Percentiles rank a stretch among this genome's conserved stretches.
Evolutionary conservation across 53 echinoderm and acorn worm species (phyloP).

Genomic region (Echinarachnius parma): DNA sequence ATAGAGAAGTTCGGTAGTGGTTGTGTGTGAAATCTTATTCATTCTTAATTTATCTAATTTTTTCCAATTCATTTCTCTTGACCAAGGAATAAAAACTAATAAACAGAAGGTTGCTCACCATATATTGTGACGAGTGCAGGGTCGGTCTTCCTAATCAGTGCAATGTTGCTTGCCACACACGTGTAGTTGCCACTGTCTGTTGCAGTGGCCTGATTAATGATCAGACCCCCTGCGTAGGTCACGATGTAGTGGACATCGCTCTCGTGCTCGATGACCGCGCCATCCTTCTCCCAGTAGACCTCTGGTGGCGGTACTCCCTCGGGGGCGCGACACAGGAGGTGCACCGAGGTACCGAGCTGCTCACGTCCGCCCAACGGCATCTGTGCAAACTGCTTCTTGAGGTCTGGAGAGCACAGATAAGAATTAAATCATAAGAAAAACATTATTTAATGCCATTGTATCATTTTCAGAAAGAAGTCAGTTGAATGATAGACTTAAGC

Average conservation of each 20-base stretch:
- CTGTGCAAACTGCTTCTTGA: slow-evolving; percentile 23
- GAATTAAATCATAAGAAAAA: background rate
- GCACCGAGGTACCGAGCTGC: slow-evolving; percentile 41
- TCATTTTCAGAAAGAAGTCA: too few relatives aligned
- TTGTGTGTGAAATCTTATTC: too few relatives aligned
- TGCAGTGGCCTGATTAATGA: slow-evolving; percentile 61
- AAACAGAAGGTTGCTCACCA: slow-evolving; percentile 54
- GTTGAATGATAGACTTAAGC: too few relatives aligned
- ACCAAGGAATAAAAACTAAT: background rate
- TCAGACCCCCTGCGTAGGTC: slow-evolving; percentile 56
- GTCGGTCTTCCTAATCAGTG: slow-evolving; percentile 49
- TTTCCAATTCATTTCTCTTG: background rate
- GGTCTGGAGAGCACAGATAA: slow-evolving; percentile 19
- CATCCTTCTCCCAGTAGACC: slow-evolving; percentile 83
- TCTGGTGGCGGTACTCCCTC: slow-evolving; percentile 68
- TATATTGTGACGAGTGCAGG: slow-evolving; percentile 67
- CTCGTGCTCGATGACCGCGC: slow-evolving; percentile 44
- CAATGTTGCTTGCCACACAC: slow-evolving; percentile 76
- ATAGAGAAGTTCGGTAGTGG: too few relatives aligned
- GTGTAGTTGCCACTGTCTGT: slow-evolving; percentile 91
- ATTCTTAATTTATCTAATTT: too few relatives aligned
- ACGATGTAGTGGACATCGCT: slow-evolving; percentile 53
- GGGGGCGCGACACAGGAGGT: slow-evolving; percentile 78
- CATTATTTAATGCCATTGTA: background rate
- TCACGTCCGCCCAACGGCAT: slow-evolving; percentile 9